Percentiles rank a stretch among this genome's conserved stretches.
These are phyloP conservation scores for Penaeus monodon DNA, from an alignment of 2,888 invertebrate species.

Conservation along the genomic window DNA sequence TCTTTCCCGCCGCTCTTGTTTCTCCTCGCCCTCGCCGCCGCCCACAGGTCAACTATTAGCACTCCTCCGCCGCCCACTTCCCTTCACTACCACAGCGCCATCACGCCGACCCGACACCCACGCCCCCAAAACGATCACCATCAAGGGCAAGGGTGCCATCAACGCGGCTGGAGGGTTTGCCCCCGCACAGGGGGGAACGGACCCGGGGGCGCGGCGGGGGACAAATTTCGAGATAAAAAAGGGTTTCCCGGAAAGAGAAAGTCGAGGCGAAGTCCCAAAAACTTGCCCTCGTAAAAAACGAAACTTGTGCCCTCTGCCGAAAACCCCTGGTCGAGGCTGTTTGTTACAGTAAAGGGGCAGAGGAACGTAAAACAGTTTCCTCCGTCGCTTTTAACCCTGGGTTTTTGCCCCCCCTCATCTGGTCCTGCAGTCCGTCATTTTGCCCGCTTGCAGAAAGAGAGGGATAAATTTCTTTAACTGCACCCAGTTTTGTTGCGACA, in stretches of 20 bases:
- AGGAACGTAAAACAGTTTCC: slow-evolving; percentile 22
- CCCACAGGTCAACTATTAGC: slow-evolving; percentile 43
- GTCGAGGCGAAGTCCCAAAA: slow-evolving; percentile 38
- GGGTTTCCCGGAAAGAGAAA: slow-evolving; percentile 32
- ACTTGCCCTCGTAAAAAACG: slow-evolving; percentile 33
- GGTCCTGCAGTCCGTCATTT: slow-evolving; percentile 51
- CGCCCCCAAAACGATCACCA: slow-evolving; percentile 12
- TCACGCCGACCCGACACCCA: slow-evolving; percentile 31
- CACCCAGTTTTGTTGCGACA: slow-evolving; percentile 36
- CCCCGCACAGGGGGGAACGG: slow-evolving; percentile 6
- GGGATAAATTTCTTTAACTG: slow-evolving; percentile 21
- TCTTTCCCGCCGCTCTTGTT: slow-evolving; percentile 55
- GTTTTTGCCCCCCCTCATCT: slow-evolving; percentile 55
- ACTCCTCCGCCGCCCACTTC: slow-evolving; percentile 42
- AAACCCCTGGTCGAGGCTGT: slow-evolving; percentile 30
- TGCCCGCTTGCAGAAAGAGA: slow-evolving; percentile 25
- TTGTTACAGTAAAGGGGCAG: slow-evolving; percentile 32
- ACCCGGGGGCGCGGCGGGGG: slow-evolving; percentile 24
- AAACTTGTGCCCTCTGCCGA: slow-evolving; percentile 36
- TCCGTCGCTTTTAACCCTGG: slow-evolving; percentile 31
- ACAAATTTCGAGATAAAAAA: slow-evolving; percentile 8
- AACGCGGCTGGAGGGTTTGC: slow-evolving; percentile 7
- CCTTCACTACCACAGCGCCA: slow-evolving; percentile 30
- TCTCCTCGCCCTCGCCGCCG: slow-evolving; percentile 55
- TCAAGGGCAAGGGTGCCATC: slow-evolving; percentile 14